A percentile compares a stretch with the other conserved stretches of the same genome.
These are phyloP conservation scores for Pteropus alecto DNA, from an alignment of 2,113 vertebrate genomes.

Conservation along the genomic window DNA sequence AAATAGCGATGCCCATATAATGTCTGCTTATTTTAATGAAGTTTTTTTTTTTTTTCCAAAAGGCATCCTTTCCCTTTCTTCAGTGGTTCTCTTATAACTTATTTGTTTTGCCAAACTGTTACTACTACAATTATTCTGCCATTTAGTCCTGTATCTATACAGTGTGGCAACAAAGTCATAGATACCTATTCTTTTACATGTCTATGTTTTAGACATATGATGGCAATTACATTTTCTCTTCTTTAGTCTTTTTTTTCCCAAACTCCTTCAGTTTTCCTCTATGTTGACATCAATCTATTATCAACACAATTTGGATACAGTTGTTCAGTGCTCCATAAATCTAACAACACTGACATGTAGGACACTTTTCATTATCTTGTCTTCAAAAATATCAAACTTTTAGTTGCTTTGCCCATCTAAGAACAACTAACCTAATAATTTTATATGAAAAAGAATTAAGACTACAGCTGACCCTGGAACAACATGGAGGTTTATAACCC, in stretches of 20 bases:
- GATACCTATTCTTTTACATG: background rate
- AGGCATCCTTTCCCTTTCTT: background rate
- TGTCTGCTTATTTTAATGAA: background rate
- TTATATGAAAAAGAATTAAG: background rate
- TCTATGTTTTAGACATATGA: background rate
- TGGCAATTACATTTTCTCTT: background rate
- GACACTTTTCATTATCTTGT: background rate
- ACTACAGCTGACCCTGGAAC: background rate
- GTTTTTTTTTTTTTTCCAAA: background rate
- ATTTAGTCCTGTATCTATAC: background rate
- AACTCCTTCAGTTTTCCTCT: background rate
- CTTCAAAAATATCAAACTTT: background rate
- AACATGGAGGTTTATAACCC: background rate
- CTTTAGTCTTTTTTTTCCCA: background rate
- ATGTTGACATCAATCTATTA: background rate
- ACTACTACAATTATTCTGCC: background rate
- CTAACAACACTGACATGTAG: background rate
- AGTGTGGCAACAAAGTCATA: background rate
- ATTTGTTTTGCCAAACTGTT: background rate
- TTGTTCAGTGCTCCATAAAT: background rate
- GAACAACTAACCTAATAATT: background rate
- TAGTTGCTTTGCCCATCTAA: background rate
- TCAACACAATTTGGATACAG: background rate
- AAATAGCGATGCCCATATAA: background rate
- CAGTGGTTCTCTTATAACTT: background rate